These are phyloP conservation scores for Tachycineta bicolor DNA, from an alignment of 2,113 vertebrate genomes.

Conservation along the genomic window DNA sequence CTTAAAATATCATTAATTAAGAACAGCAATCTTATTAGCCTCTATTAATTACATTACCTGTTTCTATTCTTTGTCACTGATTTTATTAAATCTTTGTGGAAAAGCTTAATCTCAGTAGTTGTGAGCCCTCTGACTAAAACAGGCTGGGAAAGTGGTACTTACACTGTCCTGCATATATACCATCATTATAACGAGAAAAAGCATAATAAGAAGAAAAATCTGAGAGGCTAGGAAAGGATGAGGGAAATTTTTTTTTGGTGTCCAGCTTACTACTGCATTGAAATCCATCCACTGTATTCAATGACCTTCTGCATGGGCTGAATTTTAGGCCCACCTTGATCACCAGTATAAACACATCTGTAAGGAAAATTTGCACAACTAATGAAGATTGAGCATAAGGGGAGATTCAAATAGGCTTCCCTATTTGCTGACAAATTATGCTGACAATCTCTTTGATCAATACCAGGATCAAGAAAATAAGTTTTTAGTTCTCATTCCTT, in stretches of 20 bases:
- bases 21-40: background rate
- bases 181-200: background rate
- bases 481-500: background rate
- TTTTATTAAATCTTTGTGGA: conserved; percentile 22
- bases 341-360: accelerated
- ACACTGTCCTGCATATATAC: background rate
- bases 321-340: background rate
- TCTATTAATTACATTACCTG: background rate
- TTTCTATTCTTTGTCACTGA: background rate
- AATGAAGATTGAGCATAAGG: background rate
- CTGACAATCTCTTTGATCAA: background rate
- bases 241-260: background rate
- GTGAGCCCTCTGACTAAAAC: background rate
- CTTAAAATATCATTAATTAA: conserved; percentile 26
- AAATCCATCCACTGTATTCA: background rate
- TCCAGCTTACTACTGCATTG: background rate
- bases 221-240: background rate
- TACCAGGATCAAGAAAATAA: background rate
- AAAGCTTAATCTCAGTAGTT: background rate
- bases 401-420: background rate
- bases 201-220: background rate
- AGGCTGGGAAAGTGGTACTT: background rate
- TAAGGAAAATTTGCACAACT: background rate
- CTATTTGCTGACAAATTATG: background rate
- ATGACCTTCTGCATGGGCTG: background rate